These are phyloP conservation scores for Sebastes ruberrimus DNA, from an alignment of 2,797 vertebrate species.

Conservation along the genomic window DNA sequence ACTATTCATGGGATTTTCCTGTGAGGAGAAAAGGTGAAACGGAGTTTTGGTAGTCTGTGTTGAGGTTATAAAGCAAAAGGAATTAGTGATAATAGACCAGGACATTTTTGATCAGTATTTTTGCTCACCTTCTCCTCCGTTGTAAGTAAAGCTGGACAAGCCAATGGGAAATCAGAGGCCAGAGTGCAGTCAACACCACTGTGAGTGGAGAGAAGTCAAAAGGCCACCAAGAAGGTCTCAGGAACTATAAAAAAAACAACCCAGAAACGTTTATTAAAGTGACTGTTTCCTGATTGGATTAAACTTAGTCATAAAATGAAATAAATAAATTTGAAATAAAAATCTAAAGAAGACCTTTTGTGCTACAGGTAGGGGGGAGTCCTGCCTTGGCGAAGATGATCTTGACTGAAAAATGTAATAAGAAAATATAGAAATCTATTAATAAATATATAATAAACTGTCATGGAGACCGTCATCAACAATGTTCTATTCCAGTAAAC, in stretches of 20 bases:
- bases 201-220: conserved; percentile 86
- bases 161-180: conserved; percentile 93
- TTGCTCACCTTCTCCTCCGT: conserved; percentile 87
- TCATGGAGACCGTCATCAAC: neutral
- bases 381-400: conserved; percentile 76
- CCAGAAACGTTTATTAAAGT: neutral
- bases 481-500: neutral
- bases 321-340: neutral
- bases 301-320: neutral
- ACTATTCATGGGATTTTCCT: conserved; percentile 68
- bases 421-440: neutral
- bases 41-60: neutral
- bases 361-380: conserved; percentile 61
- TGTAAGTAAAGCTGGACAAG: conserved; percentile 89
- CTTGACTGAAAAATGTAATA: conserved; percentile 81
- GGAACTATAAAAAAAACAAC: conserved; percentile 56
- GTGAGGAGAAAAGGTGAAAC: conserved; percentile 1
- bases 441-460: neutral
- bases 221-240: conserved; percentile 91
- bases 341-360: conserved; percentile 72
- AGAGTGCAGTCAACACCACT: conserved; percentile 85
- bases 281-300: neutral
- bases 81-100: neutral
- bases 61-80: neutral
- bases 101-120: neutral